These are phyloP conservation scores for Phoxinus dragarum DNA, from an alignment of 2,797 vertebrate species.

Conservation along the genomic window DNA sequence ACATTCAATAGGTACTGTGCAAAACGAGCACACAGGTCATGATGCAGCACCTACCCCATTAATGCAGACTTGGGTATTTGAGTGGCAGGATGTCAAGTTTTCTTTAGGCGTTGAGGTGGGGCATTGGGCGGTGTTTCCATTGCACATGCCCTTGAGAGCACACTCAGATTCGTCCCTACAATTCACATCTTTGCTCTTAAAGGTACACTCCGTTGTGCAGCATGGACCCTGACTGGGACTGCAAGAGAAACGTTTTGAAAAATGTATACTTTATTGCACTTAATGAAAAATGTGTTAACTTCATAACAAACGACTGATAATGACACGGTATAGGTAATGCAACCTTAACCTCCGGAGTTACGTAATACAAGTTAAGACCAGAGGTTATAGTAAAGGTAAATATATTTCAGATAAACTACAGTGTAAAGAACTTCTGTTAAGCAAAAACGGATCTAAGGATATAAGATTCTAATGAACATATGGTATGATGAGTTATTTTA, in stretches of 20 bases:
- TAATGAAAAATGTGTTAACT: background rate
- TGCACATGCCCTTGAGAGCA: conserved; percentile 84
- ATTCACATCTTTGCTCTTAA: conserved; percentile 70
- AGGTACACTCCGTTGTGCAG: conserved; percentile 83
- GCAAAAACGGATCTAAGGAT: background rate
- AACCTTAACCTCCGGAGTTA: background rate
- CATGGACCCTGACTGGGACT: conserved; percentile 97
- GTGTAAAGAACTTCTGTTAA: background rate
- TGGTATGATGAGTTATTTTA: background rate
- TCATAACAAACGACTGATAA: too few species aligned
- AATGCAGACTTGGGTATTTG: conserved; percentile 93
- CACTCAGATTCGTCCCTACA: conserved; percentile 91
- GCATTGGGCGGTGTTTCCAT: conserved; percentile 82
- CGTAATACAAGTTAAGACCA: background rate
- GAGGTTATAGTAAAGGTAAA: background rate
- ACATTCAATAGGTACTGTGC: background rate
- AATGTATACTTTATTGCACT: background rate
- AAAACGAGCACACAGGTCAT: conserved; percentile 22
- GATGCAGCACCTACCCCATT: conserved; percentile 82
- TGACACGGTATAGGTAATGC: background rate
- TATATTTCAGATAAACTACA: background rate
- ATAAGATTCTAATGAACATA: background rate
- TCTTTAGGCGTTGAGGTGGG: conserved; percentile 85
- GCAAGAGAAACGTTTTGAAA: background rate
- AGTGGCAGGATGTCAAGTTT: conserved; percentile 88